Evolutionary conservation across 2,888 invertebrate species (phyloP).

Genomic region (Megaustenia siamemsis): DNA sequence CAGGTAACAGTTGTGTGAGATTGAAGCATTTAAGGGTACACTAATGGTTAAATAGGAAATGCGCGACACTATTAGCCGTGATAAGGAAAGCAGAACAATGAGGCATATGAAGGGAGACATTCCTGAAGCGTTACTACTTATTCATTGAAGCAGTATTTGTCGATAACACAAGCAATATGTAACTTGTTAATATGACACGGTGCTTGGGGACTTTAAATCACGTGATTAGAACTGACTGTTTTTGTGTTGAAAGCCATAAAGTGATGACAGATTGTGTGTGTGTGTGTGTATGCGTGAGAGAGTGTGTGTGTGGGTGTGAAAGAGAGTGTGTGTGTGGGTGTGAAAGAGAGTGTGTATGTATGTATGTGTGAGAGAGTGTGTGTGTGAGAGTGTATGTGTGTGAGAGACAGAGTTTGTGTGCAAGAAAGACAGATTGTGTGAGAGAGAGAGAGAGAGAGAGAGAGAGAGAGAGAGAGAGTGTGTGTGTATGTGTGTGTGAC

Average conservation of each 20-base stretch:
- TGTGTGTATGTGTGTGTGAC: too few species aligned
- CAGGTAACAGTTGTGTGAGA: neutral
- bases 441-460: too few species aligned
- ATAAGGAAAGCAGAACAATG: neutral
- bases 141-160: too few species aligned
- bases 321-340: too few species aligned
- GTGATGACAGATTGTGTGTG: too few species aligned
- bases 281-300: too few species aligned
- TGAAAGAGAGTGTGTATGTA: neutral
- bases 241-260: neutral
- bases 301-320: too few species aligned
- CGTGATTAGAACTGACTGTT: neutral
- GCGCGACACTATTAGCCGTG: neutral
- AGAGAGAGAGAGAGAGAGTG: too few species aligned
- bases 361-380: conserved; percentile 10
- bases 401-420: neutral
- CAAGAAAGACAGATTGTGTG: too few species aligned
- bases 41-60: neutral
- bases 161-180: too few species aligned
- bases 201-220: neutral
- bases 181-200: too few species aligned
- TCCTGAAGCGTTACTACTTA: neutral
- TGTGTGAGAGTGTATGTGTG: too few species aligned
- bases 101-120: neutral
- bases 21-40: neutral